These are phyloP conservation scores for Drosophila meridionalis DNA, from an alignment of 2,888 invertebrate genomes.

Conservation along the genomic window DNA sequence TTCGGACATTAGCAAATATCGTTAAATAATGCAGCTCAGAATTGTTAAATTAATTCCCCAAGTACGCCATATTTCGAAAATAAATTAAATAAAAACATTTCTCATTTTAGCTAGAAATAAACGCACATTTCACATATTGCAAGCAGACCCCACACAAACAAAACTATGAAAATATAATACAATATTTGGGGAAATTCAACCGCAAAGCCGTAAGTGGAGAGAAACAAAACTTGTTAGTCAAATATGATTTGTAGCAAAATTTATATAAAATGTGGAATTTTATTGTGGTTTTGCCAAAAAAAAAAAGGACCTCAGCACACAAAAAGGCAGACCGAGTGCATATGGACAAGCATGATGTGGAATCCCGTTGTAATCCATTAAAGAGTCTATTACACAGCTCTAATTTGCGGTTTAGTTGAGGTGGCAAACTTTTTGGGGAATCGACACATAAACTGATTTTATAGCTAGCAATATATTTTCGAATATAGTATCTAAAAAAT, in stretches of 20 bases:
- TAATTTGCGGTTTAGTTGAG: slow-evolving; percentile 43
- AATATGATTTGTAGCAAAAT: slow-evolving; percentile 22
- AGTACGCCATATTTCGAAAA: neutral
- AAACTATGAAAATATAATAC: slow-evolving; percentile 50
- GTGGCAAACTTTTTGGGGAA: slow-evolving; percentile 14
- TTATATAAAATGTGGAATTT: slow-evolving; percentile 25
- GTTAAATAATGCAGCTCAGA: slow-evolving; percentile 4
- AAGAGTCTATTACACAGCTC: slow-evolving; percentile 48
- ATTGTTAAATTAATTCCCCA: neutral
- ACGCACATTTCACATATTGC: neutral
- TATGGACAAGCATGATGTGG: slow-evolving; percentile 11
- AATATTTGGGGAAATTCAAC: slow-evolving; percentile 44
- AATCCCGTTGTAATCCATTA: slow-evolving; percentile 27
- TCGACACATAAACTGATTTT: neutral
- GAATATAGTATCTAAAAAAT: neutral
- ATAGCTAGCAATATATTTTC: neutral
- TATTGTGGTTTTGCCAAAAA: slow-evolving; percentile 43
- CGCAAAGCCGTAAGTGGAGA: slow-evolving; percentile 4
- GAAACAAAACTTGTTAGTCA: neutral
- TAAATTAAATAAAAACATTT: neutral
- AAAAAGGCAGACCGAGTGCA: neutral
- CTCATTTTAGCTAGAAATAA: neutral
- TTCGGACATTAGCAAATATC: neutral
- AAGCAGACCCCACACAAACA: slow-evolving; percentile 11
- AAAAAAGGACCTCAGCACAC: slow-evolving; percentile 7